Evolutionary conservation across 2,113 vertebrate genomes (phyloP).

Genomic region (Marmota flaviventris): DNA sequence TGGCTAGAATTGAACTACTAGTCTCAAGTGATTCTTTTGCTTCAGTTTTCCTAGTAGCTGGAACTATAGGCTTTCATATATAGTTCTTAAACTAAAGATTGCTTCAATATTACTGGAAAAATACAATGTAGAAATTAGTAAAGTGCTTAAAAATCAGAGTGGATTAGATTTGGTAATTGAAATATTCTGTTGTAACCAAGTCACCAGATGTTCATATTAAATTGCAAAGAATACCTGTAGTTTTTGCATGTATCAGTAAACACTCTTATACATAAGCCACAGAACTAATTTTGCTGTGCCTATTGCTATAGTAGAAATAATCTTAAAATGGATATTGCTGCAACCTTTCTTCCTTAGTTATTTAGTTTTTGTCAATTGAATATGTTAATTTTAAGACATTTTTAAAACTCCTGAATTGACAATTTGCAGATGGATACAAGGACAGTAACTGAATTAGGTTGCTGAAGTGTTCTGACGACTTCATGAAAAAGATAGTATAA

Average conservation of each 20-base stretch:
- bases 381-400: constrained; percentile 22
- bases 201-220: constrained; percentile 3
- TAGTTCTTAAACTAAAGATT: constrained; percentile 16
- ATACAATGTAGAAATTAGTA: background rate
- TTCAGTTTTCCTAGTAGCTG: background rate
- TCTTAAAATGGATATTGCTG: constrained; percentile 2
- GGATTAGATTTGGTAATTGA: background rate
- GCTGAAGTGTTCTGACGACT: background rate
- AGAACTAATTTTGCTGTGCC: background rate
- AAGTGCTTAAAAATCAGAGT: background rate
- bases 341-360: background rate
- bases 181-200: background rate
- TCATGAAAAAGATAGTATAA: background rate
- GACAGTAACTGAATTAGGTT: background rate
- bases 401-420: background rate
- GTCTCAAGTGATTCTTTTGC: background rate
- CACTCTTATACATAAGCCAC: background rate
- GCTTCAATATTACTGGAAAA: background rate
- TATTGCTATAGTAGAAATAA: background rate
- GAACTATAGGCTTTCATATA: background rate
- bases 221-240: background rate
- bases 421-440: background rate
- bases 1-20: background rate
- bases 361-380: background rate
- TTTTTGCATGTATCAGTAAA: background rate